Conservation (phyloP, 2,113 vertebrate species). For the Malurus elegans region DNA sequence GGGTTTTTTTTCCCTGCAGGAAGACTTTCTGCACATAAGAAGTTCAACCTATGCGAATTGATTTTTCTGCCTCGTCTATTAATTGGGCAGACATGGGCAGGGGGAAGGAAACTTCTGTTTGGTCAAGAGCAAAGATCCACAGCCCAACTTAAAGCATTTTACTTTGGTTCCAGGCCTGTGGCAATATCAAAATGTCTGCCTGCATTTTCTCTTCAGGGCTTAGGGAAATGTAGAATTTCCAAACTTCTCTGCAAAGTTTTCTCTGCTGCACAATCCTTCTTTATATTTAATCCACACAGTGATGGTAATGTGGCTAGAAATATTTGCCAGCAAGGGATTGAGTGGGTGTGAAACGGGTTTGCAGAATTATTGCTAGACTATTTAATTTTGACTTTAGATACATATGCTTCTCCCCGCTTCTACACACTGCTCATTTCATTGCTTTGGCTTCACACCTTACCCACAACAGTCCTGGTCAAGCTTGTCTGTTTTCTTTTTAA, state of each 20-base stretch:
- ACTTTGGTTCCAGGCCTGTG: neutral
- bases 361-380: constrained; percentile 3
- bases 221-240: neutral
- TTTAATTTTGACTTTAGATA: neutral
- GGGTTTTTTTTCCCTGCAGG: neutral
- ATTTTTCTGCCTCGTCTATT: neutral
- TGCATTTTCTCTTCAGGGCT: neutral
- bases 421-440: neutral
- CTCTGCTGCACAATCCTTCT: neutral
- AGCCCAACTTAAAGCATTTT: neutral
- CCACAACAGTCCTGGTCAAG: neutral
- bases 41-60: neutral
- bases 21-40: neutral
- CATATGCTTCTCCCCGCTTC: neutral
- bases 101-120: neutral
- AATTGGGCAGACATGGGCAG: neutral
- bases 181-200: neutral
- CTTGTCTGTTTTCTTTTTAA: neutral
- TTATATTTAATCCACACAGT: neutral
- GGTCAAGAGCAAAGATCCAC: neutral
- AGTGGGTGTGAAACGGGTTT: neutral
- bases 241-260: neutral
- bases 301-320: neutral
- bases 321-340: constrained; percentile 16
- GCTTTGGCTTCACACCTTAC: neutral